Evolutionary conservation across 2,888 invertebrate species (phyloP).

Genomic region (Mimas tiliae): DNA sequence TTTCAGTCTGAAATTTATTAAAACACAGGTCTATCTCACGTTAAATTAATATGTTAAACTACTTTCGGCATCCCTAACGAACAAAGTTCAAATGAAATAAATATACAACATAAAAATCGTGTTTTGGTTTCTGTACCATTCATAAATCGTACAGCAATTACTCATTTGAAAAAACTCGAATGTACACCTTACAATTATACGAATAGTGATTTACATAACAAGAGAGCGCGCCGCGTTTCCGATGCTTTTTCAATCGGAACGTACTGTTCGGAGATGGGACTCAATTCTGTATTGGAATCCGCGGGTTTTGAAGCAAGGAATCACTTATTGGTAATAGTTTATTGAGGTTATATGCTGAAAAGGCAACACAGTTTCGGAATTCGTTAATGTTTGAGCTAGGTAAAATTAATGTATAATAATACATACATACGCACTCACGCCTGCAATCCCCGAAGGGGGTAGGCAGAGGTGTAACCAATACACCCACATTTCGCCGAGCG

Average conservation of each 20-base stretch:
- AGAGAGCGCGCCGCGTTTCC: conserved; percentile 5
- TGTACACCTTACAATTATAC: not conserved
- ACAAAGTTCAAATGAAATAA: not conserved
- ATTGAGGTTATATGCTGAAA: not conserved
- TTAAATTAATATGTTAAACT: not conserved
- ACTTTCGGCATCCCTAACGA: not conserved
- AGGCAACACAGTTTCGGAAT: no score
- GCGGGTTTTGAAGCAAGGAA: not conserved
- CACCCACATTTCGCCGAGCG: no score
- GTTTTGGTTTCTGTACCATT: conserved; percentile 8
- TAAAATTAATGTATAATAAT: no score
- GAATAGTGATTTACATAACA: conserved; percentile 10
- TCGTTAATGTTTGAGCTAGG: no score
- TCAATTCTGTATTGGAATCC: not conserved
- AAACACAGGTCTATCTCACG: not conserved
- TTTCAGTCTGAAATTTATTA: not conserved
- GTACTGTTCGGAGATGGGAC: not conserved
- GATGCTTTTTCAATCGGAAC: conserved; percentile 10
- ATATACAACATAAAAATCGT: not conserved
- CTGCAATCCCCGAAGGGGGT: no score
- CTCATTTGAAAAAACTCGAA: conserved; percentile 8
- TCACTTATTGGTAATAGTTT: not conserved
- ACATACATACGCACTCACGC: no score
- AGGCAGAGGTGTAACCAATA: no score
- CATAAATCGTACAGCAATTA: conserved; percentile 17